Conservation (phyloP, 2,888 invertebrate genomes). For the Meghimatium bilineatum region DNA sequence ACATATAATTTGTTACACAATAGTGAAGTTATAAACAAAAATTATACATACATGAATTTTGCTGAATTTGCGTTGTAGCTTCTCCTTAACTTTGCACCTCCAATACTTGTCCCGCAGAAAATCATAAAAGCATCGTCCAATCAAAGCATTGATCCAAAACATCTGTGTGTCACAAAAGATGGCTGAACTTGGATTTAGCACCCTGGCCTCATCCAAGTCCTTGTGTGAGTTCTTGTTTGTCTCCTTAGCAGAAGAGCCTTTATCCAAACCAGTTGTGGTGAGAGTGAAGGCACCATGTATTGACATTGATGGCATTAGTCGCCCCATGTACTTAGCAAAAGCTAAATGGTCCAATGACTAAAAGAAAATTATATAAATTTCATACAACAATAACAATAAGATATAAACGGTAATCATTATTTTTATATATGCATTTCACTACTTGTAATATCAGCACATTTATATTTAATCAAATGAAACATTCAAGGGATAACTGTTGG, state of each 20-base stretch:
- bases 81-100: slow-evolving; percentile 84
- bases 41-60: slow-evolving; percentile 84
- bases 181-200: slow-evolving; percentile 41
- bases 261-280: slow-evolving; percentile 30
- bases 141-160: slow-evolving; percentile 83
- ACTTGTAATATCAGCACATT: no score
- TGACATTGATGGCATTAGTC: slow-evolving; percentile 66
- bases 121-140: slow-evolving; percentile 89
- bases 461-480: no score
- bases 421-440: no score
- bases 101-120: slow-evolving; percentile 86
- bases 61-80: slow-evolving; percentile 90
- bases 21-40: not conserved
- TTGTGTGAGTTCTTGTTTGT: slow-evolving; percentile 40
- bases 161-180: slow-evolving; percentile 71
- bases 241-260: slow-evolving; percentile 42
- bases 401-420: no score
- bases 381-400: not conserved
- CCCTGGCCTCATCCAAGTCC: slow-evolving; percentile 45
- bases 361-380: not conserved
- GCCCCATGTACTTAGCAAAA: slow-evolving; percentile 73
- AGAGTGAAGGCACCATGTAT: slow-evolving; percentile 55
- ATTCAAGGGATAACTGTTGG: no score
- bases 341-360: slow-evolving; percentile 33
- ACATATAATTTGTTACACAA: not conserved